phyloP scores from a whole-genome alignment of 2,113 vertebrate genomes.

The Gnathonemus echidnorhynchus region DNA sequence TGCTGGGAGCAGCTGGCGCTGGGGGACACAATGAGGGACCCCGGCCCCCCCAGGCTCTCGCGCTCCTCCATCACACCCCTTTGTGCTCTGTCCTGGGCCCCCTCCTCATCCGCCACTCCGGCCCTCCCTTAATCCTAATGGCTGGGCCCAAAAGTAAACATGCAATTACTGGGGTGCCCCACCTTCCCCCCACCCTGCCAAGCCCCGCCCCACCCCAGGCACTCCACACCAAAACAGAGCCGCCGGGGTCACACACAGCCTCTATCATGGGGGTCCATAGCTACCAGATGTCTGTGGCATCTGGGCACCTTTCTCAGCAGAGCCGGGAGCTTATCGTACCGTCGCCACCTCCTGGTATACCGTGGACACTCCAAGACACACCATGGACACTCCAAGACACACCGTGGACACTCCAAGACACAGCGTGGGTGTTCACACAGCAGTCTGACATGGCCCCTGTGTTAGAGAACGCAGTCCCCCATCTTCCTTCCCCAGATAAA shows the following conservation, averaged over 20 bases:
- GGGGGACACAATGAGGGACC: conserved; percentile 40
- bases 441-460: background rate
- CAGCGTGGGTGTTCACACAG: background rate
- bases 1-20: conserved; percentile 59
- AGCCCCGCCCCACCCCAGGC: background rate
- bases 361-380: background rate
- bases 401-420: background rate
- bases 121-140: conserved; percentile 12
- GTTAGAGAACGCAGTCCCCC: background rate
- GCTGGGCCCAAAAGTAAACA: background rate
- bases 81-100: background rate
- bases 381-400: background rate
- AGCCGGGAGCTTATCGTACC: background rate
- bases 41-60: conserved; percentile 17
- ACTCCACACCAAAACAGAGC: background rate
- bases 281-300: background rate
- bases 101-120: conserved; percentile 36
- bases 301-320: background rate
- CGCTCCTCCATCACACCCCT: background rate
- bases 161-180: background rate
- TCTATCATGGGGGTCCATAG: background rate
- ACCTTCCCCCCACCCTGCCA: background rate
- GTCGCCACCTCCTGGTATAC: background rate
- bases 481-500: background rate
- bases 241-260: background rate